These are phyloP conservation scores for Zaprionus gabonicus DNA, from an alignment of 1,140 invertebrate species.

Conservation along the genomic window DNA sequence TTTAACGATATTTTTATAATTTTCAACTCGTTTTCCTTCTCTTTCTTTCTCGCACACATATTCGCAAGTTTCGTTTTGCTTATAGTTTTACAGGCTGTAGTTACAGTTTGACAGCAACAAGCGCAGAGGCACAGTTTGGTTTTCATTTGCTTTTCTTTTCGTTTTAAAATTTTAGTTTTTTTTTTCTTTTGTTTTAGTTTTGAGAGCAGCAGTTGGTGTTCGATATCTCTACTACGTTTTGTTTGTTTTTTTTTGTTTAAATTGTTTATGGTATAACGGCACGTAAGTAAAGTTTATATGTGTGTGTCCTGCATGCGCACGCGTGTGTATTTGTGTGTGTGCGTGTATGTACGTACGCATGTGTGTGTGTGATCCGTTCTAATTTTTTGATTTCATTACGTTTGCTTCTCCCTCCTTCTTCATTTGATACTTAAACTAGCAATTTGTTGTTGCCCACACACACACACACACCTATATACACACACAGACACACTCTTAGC, in stretches of 20 bases:
- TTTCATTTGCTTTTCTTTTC: conserved; percentile 13
- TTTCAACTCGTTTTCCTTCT: conserved; percentile 1
- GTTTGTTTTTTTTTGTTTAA: conserved; percentile 4
- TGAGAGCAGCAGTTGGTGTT: conserved; percentile 33
- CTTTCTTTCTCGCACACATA: background rate
- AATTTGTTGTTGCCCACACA: conserved; percentile 1
- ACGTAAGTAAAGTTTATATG: conserved; percentile 20
- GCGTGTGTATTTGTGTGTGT: conserved; percentile 3
- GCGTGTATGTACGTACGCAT: background rate
- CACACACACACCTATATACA: background rate
- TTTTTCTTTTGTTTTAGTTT: conserved; percentile 22
- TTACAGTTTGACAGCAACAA: conserved; percentile 38
- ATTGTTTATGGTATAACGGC: conserved; percentile 11
- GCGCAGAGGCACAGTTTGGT: conserved; percentile 54
- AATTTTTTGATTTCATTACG: conserved; percentile 15
- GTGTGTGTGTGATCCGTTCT: conserved; percentile 24
- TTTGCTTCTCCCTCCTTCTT: background rate
- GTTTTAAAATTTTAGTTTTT: conserved; percentile 1
- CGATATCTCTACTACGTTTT: background rate
- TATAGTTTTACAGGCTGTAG: conserved; percentile 18
- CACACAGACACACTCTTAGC: conserved; percentile 7
- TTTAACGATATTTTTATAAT: background rate
- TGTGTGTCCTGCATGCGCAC: conserved; percentile 8
- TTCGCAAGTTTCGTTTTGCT: background rate
- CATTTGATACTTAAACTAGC: conserved; percentile 26